Evolutionary conservation across 2,113 vertebrate species (phyloP), one percentile per base, ranked within the genome.

Genomic region (Synchiropus splendidus): DNA sequence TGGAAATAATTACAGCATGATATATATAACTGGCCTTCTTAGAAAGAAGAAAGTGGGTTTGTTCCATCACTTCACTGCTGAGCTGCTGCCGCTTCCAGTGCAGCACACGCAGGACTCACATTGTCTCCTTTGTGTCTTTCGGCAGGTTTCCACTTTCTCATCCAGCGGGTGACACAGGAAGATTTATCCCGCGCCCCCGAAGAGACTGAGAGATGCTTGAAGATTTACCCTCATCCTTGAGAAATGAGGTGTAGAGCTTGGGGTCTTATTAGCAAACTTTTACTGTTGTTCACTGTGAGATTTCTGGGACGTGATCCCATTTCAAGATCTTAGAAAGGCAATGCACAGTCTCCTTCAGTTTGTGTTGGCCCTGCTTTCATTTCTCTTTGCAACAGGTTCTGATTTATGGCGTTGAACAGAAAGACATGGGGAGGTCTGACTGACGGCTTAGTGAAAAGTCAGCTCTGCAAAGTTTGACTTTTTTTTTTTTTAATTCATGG

Each of bases 1-100:
- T 10, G 57, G 62, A 70, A 63, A 67, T 58, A 58, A 55, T 61
- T 57, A 64, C 55, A 48, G 12, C 36, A 53, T 16, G n/a, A 38
- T 39, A 43, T 61, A 42, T 62, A 56, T 49, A 51, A 48, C 16
- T 31, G 27, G 42, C 18, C 10, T 44, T 42, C 21, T 38, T 39
- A 31, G 45, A 39, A 18, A 49, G 16, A 50, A 44, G 27, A 55
- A 51, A 13, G 3, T 5, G 17, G 11, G 18, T 39, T 45, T 61
- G 36, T 55, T 63, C 49, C 50, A 66, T 61, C 50, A 39, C 55
- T 50, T 58, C 62, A 58, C 45, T 56, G 18, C 39, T 14, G 5
- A 54, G 60, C 33, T 42, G 39, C 46, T 34, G 42, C 33, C 2
- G 36, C 16, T 45, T 67, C 58, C 53, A 58, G 54, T 61, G 27